Evolutionary conservation across 2,797 vertebrate genomes (phyloP).

Genomic region (Acrossocheilus wenchowensis): DNA sequence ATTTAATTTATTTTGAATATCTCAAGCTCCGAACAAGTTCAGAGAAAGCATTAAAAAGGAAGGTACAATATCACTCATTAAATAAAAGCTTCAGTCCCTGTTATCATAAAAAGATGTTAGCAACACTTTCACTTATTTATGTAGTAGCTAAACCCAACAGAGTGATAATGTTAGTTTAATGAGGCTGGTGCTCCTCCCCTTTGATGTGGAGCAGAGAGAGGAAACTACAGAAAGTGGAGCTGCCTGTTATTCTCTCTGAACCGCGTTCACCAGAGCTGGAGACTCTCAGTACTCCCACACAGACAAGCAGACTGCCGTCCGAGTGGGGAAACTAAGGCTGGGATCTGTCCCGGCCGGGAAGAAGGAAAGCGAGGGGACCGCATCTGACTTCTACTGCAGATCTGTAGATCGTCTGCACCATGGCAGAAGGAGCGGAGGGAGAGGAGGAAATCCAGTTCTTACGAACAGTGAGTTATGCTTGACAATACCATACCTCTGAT

Average conservation of each 20-base stretch:
- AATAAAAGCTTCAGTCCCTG: neutral
- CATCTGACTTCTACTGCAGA: neutral
- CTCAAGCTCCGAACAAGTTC: neutral
- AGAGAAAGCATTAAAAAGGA: neutral
- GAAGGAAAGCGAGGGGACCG: neutral
- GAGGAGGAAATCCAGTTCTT: conserved; percentile 94
- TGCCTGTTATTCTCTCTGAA: conserved; percentile 65
- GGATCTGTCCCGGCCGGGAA: conserved; percentile 23
- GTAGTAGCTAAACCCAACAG: neutral
- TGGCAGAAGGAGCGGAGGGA: conserved; percentile 90
- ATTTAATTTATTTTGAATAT: neutral
- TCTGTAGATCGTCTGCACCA: conserved; percentile 67
- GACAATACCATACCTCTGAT: neutral
- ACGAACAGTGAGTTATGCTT: conserved; percentile 84
- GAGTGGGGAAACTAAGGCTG: conserved; percentile 19
- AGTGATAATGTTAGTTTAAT: neutral
- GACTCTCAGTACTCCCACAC: conserved; percentile 56
- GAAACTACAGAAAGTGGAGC: conserved; percentile 59
- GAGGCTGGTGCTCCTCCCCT: conserved; percentile 35
- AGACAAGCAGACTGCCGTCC: conserved; percentile 8
- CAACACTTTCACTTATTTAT: neutral
- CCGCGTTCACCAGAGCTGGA: conserved; percentile 58
- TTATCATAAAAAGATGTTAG: neutral
- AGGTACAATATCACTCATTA: neutral
- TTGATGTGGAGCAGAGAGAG: conserved; percentile 61